phyloP scores from a whole-genome alignment of 2,797 vertebrate species.

The Micropoecilia bifurca region DNA sequence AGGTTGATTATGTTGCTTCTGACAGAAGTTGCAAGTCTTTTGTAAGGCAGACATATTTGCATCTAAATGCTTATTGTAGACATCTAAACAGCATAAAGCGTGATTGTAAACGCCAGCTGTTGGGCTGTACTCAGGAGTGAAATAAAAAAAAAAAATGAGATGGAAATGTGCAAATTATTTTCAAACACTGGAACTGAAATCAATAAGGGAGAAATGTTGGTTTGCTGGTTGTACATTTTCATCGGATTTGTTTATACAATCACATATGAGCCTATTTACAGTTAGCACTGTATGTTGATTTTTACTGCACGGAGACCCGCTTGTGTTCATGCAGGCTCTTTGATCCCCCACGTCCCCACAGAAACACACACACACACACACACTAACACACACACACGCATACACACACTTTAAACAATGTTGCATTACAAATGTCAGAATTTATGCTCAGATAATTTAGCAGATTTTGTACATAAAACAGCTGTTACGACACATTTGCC shows the following conservation, averaged over 20 bases:
- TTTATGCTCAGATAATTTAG: conserved; percentile 30
- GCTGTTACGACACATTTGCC: conserved; percentile 23
- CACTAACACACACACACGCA: too few species aligned
- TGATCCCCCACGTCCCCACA: neutral
- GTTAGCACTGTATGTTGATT: conserved; percentile 58
- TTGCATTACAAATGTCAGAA: conserved; percentile 21
- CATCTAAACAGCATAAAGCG: conserved; percentile 76
- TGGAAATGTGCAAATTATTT: conserved; percentile 79
- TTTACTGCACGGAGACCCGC: conserved; percentile 42
- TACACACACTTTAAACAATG: neutral
- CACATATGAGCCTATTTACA: conserved; percentile 68
- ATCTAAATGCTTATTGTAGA: conserved; percentile 86
- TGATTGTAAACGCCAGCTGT: conserved; percentile 82
- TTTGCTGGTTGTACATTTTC: conserved; percentile 62
- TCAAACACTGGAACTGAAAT: conserved; percentile 77
- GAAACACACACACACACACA: too few species aligned
- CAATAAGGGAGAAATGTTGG: conserved; percentile 70
- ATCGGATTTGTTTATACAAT: conserved; percentile 62
- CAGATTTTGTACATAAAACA: conserved; percentile 17
- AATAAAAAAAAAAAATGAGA: conserved; percentile 76
- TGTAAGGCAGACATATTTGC: conserved; percentile 82
- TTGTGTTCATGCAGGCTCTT: conserved; percentile 49
- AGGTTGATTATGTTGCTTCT: conserved; percentile 85
- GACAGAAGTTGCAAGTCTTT: conserved; percentile 82
- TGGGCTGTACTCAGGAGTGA: conserved; percentile 69